A percentile compares a stretch with the other conserved stretches of the same genome.
Evolutionary conservation across 2,797 vertebrate genomes (phyloP).

Genomic region (Heteromormyrus szaboi): DNA sequence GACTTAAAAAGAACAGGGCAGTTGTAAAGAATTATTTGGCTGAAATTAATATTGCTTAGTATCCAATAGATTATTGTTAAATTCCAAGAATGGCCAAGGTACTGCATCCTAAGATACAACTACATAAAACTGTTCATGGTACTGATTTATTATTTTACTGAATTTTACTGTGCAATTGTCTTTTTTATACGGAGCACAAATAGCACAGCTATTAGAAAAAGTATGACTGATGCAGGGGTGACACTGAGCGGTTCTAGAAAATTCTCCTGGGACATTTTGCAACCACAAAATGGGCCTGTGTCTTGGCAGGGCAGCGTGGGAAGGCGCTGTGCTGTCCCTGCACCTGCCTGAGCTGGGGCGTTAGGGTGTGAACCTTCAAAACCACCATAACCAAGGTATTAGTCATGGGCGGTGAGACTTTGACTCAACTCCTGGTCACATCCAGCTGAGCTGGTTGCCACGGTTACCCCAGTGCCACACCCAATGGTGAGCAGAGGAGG

Average conservation of each 20-base stretch:
- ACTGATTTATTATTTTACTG: not conserved
- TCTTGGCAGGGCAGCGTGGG: not conserved
- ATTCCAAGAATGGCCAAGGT: not conserved
- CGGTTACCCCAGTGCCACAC: not conserved
- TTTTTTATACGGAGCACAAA: not conserved
- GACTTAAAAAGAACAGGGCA: not conserved
- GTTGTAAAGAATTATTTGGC: not conserved
- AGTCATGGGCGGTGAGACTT: not conserved
- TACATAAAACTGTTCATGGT: not conserved
- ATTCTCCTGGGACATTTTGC: not conserved
- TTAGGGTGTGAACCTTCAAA: not conserved
- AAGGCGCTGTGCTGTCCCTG: not conserved
- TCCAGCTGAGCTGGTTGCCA: not conserved
- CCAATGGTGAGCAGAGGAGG: not conserved
- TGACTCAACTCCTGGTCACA: not conserved
- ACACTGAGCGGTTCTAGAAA: not conserved
- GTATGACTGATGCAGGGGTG: not conserved
- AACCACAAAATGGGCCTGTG: not conserved
- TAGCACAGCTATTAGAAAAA: not conserved
- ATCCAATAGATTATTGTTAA: not conserved
- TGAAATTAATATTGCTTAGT: not conserved
- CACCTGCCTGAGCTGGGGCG: not conserved
- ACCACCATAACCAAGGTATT: not conserved
- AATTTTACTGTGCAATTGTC: not conserved
- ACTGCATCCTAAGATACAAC: not conserved